Conservation (phyloP, 2,888 invertebrate species). For the Pardosa pseudoannulata region DNA sequence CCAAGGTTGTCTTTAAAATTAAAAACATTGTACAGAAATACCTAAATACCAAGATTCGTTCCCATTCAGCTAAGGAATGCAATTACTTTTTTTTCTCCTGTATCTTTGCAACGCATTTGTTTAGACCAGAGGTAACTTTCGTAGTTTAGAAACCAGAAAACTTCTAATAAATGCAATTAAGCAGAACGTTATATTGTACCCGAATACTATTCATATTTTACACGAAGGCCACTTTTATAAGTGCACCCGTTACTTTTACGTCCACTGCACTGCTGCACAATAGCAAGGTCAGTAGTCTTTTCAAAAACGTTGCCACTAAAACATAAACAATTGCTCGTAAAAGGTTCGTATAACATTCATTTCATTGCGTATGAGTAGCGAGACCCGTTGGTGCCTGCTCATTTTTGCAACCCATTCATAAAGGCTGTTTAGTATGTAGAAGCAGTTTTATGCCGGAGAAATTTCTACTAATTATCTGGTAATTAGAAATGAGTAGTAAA, state of each 20-base stretch:
- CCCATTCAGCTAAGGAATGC: too few relatives aligned
- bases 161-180: constrained; percentile 6
- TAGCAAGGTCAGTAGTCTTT: constrained; percentile 4
- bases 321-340: neutral
- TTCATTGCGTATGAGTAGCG: neutral
- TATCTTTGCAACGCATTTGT: too few relatives aligned
- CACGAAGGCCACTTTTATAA: neutral
- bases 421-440: neutral
- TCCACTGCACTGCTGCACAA: neutral
- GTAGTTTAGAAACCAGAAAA: too few relatives aligned
- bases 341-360: neutral
- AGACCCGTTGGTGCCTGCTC: neutral
- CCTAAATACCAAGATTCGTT: too few relatives aligned
- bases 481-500: neutral
- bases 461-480: neutral
- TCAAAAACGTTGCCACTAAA: neutral
- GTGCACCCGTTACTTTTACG: neutral
- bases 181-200: neutral
- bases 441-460: neutral
- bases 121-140: too few relatives aligned
- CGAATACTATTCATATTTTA: neutral
- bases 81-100: too few relatives aligned
- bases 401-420: neutral
- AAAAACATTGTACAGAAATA: too few relatives aligned
- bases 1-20: too few relatives aligned